Base-by-base conservation (phyloP, 1,140 invertebrate genomes). In the Drosophila ogumai region DNA sequence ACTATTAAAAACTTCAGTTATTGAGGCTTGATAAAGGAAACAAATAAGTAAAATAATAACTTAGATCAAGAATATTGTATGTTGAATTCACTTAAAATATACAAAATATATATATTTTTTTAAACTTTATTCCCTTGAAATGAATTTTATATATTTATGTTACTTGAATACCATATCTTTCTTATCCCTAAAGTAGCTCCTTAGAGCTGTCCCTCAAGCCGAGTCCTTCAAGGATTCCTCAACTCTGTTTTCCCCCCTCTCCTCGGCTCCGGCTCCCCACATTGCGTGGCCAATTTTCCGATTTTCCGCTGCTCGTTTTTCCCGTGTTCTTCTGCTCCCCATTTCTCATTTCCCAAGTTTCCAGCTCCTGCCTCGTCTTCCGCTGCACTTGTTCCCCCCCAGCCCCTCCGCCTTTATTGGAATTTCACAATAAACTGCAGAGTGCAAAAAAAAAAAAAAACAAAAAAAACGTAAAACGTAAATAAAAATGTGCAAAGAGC, bases 391-490 rank as follows among this genome's bases (percentile, higher is more conserved):
- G 13, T 10, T 31, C n/a, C n/a, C n/a, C n/a, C n/a, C n/a, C n/a
- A n/a, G n/a, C n/a, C n/a, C 52, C 71, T 66, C 74, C 71, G 79
- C 66, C 73, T 82, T 88, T 88, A 82, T 87, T 87, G 84, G 84
- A 88, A 88, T 87, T 87, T 87, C 46, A 84, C 84, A 87, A 84
- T 87, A 87, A 87, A 87, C 84, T 88, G 38, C 60, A 59, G 84
- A 41, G 41, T 28, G 49, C 22, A 22, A 17, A 32, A 19, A 40
- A 22, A 17, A 17, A n/a, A 9, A 41, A 17, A 19, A 17, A 19
- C 3, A 17, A 7, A 13, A 31, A 50, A 17, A 43, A 3, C 15
- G 22, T 22, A 54, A 36, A 54, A 54, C 13, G 52, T 55, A 55
- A 38, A 55, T 55, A 55, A 38, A 34, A 19, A 15, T 43, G 47